Evolutionary conservation across 2,888 invertebrate species (phyloP), one percentile per base, ranked within the genome.

Genomic region (Dicycla oo): DNA sequence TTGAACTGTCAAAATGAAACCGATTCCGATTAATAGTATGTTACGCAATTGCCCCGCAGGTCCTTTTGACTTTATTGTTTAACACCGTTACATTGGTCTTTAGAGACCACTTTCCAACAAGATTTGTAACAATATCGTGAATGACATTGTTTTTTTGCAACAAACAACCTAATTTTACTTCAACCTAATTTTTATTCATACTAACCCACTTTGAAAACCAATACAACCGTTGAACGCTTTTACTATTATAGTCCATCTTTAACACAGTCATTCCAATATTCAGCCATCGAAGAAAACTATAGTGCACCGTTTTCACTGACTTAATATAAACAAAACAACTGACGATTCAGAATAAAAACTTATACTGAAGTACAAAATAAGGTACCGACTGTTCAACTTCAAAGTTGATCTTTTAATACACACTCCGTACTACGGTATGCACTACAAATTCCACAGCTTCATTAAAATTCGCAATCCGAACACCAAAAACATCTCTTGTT

Each of bases 201-300:
- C 81, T 81, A 67, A 82, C 82, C 81, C 69, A 82, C 58, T 75
- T 75, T 13, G 71, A 67, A 45, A 83, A 57, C 61, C 66, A 69
- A 58, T 62, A 75, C 13, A 72, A 47, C 1, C 64, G 69, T 49
- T 71, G 66, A 40, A 56, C 54, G 30, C 47, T 78, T 57, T 62
- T 78, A 47, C 47, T 60, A 15, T 56, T 67, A n/a, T n/a, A 61
- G 51, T 83, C 74, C 84, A 82, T 82, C 38, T 54, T 57, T 40
- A 78, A n/a, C 30, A 77, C 2, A 30, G 51, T 47, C 20, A 54
- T 23, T 53, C 49, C 30, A 30, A 43, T 20, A 54, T 23, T 18
- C 30, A 58, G 8, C 8, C 30, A 49, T 53, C 4, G 8, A 43
- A 26, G 11, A 61, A 56, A 60, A 57, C 13, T n/a, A 8, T 6